Percentiles rank a stretch among this genome's conserved stretches.
Evolutionary conservation across 2,113 vertebrate genomes (phyloP).

Genomic region (Nannobrachium achirus): DNA sequence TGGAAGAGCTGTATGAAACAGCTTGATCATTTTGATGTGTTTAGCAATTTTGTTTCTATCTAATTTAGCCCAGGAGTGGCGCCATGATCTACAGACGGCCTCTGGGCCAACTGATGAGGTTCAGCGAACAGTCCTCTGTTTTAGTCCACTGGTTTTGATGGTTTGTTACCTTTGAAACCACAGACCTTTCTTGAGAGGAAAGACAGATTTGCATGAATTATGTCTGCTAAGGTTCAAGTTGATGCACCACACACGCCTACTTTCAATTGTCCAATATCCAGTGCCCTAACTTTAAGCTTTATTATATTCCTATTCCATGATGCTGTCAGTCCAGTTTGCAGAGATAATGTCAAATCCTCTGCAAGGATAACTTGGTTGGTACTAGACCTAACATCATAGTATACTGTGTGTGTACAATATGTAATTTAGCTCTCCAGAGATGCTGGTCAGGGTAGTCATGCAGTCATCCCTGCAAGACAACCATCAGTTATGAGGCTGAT

Average conservation of each 20-base stretch:
- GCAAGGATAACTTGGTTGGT: background rate
- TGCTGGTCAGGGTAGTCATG: background rate
- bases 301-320: too few relatives aligned
- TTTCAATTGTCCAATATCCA: background rate
- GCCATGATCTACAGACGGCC: background rate
- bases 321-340: background rate
- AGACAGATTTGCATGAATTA: background rate
- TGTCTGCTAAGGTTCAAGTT: background rate
- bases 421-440: too few relatives aligned
- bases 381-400: too few relatives aligned
- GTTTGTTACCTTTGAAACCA: background rate
- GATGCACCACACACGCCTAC: too few relatives aligned
- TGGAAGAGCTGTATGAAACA: background rate
- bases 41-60: conserved; percentile 17
- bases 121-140: conserved; percentile 1
- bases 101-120: background rate
- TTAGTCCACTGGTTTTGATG: background rate
- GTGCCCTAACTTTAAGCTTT: background rate
- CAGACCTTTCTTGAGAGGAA: background rate
- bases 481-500: background rate
- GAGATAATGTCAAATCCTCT: background rate
- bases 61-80: background rate
- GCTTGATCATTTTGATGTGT: conserved; percentile 6
- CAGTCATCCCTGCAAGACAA: background rate
- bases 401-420: too few relatives aligned